A percentile compares a stretch with the other conserved stretches of the same genome.
Conservation (phyloP, 2,888 invertebrate genomes). For the Ophion ventricosus region DNA sequence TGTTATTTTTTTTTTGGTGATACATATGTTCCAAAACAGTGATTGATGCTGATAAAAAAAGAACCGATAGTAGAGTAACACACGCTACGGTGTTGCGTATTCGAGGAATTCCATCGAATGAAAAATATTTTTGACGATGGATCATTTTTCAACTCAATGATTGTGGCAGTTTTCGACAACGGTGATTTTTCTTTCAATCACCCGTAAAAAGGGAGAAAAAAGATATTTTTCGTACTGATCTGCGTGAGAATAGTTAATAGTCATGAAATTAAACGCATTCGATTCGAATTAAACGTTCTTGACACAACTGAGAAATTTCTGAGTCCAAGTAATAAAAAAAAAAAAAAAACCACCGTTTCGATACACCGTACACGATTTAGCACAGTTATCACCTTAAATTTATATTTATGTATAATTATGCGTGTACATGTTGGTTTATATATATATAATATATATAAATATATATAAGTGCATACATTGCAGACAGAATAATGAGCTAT, state of each 20-base stretch:
- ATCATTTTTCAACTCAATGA: constrained; percentile 61
- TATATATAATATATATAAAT: constrained; percentile 68
- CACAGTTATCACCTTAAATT: constrained; percentile 71
- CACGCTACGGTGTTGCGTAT: background rate
- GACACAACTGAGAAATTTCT: constrained; percentile 7
- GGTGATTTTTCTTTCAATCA: constrained; percentile 61
- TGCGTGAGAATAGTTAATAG: background rate
- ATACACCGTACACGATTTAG: constrained; percentile 68
- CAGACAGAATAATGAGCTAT: constrained; percentile 65
- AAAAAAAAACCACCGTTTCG: constrained; percentile 68
- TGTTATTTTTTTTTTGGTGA: background rate
- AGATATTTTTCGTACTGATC: background rate
- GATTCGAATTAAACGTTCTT: too few relatives aligned
- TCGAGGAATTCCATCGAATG: constrained; percentile 18
- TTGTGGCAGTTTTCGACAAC: constrained; percentile 72
- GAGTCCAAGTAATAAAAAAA: background rate
- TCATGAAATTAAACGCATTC: constrained; percentile 23
- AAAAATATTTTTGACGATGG: constrained; percentile 37
- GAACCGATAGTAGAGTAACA: background rate
- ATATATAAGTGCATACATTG: constrained; percentile 68
- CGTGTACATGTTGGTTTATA: constrained; percentile 71
- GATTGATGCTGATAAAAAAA: constrained; percentile 2
- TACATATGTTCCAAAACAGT: constrained; percentile 10
- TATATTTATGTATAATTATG: constrained; percentile 71
- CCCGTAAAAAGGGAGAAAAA: background rate